Base-by-base conservation (phyloP, 2,797 vertebrate species). In the Mallotus villosus region DNA sequence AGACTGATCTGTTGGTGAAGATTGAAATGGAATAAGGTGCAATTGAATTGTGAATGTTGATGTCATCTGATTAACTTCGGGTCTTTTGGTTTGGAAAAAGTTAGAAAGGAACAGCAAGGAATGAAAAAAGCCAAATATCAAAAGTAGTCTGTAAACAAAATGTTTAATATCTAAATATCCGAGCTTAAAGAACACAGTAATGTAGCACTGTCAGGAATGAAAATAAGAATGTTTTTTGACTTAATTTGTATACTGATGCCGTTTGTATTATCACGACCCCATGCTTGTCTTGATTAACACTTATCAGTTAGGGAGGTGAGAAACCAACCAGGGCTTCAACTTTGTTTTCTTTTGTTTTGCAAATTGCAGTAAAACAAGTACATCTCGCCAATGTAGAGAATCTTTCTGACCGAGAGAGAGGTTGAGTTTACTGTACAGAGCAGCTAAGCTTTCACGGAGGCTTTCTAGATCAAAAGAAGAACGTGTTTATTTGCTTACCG, bases 341-440 rank as follows among this genome's bases (percentile, higher is more conserved):
- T 63, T 63, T 51, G 22, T 49, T 66, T 46, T 25, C 49, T 24
- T 24, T 19, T 64, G 63, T 66, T 46, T 66, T 49, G 11, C 37
- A 46, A 46, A 46, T 41, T 64, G 63, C 63, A 46, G 63, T 49
- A 22, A 66, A 25, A 16, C 2, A 14, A 24, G 41, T 66, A 25
- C 24, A 66, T 37, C 41, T 51, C 12, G 4, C 17, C 49, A 51
- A 51, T 8, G 4, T 51, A 51, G 12, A 51, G 49, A 14, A 14
- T 51, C 12, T 14, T 14, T 51, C 17, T 17, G 49, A 51, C 3
- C 4, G 27, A 29, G 27, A 29, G 27, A 16, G 12, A 51, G 12
- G 14, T 2, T 16, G 49, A 4, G 49, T 51, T 51, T 51, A 17
- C 12, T 51, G 12, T 51, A 51, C 1, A 51, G 49, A 14, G 49